Evolutionary conservation across 2,113 vertebrate genomes (phyloP).

Genomic region (Cavia aperea): DNA sequence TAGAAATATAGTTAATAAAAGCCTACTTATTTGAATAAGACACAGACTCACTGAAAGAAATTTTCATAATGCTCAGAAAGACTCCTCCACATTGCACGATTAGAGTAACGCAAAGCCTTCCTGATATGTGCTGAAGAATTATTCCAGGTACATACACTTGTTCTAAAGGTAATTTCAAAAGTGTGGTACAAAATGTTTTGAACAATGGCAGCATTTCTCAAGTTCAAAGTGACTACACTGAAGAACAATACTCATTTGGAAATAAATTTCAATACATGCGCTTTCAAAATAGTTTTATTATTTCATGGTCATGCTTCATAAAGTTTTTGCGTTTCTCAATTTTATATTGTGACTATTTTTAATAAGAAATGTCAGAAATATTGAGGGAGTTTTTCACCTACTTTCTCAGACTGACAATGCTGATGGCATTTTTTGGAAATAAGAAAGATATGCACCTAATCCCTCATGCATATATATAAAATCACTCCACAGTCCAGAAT

Average conservation of each 20-base stretch:
- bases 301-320: conserved; percentile 27
- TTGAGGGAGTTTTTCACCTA: not conserved
- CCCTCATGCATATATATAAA: conserved; percentile 40
- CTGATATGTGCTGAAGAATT: not conserved
- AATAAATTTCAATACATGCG: not conserved
- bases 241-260: not conserved
- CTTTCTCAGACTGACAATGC: conserved; percentile 19
- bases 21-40: not conserved
- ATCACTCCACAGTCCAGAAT: conserved; percentile 4
- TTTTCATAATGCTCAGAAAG: not conserved
- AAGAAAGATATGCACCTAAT: conserved; percentile 43
- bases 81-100: not conserved
- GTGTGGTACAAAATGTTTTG: not conserved
- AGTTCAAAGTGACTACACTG: not conserved
- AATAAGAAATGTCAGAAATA: conserved; percentile 32
- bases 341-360: conserved; percentile 19
- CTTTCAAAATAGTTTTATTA: not conserved
- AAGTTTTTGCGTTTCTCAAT: conserved; percentile 29
- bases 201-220: not conserved
- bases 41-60: conserved; percentile 13
- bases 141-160: not conserved
- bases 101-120: not conserved
- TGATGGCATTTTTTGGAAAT: not conserved
- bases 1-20: conserved; percentile 2
- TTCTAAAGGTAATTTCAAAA: not conserved